A percentile compares a stretch with the other conserved stretches of the same genome.
phyloP scores from a whole-genome alignment of 2,113 vertebrate species.

The Atherinomorus stipes region DNA sequence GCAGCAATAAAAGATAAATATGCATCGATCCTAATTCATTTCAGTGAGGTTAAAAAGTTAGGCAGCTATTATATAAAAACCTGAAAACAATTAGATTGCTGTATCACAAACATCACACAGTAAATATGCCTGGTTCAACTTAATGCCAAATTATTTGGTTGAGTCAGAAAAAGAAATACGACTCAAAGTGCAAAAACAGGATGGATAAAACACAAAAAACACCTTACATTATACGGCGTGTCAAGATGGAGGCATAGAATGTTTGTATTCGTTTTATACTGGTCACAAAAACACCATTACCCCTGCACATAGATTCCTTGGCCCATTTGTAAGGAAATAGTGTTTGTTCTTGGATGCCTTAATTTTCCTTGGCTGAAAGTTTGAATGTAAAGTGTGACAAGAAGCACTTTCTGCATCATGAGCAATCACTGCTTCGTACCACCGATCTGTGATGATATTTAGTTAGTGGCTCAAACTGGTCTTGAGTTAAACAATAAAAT shows the following conservation, averaged over 20 bases:
- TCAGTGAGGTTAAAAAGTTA: background rate
- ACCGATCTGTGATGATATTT: constrained; percentile 1
- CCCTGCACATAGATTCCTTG: background rate
- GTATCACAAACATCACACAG: background rate
- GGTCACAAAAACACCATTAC: constrained; percentile 2
- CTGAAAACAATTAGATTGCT: background rate
- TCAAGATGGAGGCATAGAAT: too few species aligned
- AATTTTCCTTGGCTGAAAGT: background rate
- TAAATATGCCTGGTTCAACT: background rate
- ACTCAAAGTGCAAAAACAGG: background rate
- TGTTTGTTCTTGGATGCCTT: constrained; percentile 20
- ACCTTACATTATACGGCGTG: background rate
- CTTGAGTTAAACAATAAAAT: constrained; percentile 8
- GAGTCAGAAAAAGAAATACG: background rate
- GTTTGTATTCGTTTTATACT: constrained; percentile 14
- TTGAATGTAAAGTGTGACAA: constrained; percentile 18
- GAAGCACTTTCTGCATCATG: background rate
- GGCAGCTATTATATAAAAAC: constrained; percentile 1
- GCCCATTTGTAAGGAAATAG: background rate
- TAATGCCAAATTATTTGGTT: background rate
- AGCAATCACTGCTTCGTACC: constrained; percentile 7
- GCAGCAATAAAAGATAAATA: constrained; percentile 8
- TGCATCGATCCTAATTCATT: background rate
- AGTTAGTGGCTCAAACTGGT: background rate
- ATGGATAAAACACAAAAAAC: background rate